Evolutionary conservation across 2,888 invertebrate genomes (phyloP).

Genomic region (Volucella bombylans): DNA sequence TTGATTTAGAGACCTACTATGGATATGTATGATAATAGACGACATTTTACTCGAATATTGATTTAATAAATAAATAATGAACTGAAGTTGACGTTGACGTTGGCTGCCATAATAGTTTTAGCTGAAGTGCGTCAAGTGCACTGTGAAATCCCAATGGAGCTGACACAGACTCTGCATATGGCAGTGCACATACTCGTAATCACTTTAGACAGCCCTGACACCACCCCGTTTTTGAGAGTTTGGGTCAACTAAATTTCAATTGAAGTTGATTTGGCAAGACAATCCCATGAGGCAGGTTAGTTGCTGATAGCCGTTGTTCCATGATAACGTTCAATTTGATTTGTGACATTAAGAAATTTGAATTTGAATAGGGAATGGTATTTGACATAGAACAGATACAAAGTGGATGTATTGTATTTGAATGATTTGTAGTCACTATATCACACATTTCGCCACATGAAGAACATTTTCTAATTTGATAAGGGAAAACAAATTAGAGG

Average conservation of each 20-base stretch:
- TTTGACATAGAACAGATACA: too few relatives aligned
- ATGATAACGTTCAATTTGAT: conserved; percentile 21
- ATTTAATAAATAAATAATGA: conserved; percentile 32
- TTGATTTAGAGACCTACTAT: too few relatives aligned
- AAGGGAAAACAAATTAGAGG: too few relatives aligned
- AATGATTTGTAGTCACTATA: too few relatives aligned
- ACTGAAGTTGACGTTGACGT: not conserved
- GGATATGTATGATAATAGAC: too few relatives aligned
- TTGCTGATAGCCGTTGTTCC: conserved; percentile 23
- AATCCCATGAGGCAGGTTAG: conserved; percentile 12
- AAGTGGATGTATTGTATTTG: too few relatives aligned
- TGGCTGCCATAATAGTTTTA: conserved; percentile 18
- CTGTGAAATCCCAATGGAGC: conserved; percentile 31
- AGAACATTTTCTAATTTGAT: too few relatives aligned
- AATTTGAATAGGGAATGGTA: not conserved
- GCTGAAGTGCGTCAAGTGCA: conserved; percentile 36
- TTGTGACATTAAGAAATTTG: conserved; percentile 17
- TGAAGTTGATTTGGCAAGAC: conserved; percentile 49
- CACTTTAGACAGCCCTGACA: conserved; percentile 31
- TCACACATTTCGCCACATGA: too few relatives aligned
- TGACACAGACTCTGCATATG: conserved; percentile 15
- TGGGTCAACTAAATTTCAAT: conserved; percentile 24
- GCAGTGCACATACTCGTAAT: not conserved
- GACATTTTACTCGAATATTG: not conserved
- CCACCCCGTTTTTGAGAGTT: conserved; percentile 1